Evolutionary conservation across 2,888 invertebrate species (phyloP), one percentile per base, ranked within the genome.

Genomic region (Cerceris rybyensis): DNA sequence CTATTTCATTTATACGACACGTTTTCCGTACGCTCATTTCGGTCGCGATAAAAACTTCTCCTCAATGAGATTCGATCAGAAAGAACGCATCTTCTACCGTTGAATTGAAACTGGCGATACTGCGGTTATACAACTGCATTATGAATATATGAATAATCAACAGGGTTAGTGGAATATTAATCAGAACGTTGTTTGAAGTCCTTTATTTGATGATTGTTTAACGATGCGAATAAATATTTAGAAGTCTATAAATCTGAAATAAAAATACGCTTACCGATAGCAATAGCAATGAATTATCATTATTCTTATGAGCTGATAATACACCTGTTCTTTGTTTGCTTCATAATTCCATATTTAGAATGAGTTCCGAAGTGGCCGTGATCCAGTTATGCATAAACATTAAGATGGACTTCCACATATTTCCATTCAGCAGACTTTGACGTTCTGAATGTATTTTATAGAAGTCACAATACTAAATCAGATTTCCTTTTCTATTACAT

Each of bases 131-230:
- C 17, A 68, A 54, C 76, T 42, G 49, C 16, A 58, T 68, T 59
- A 59, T 54, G 76, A 76, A 76, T 76, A 74, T 54, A 74, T 76
- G 75, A 76, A 76, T 76, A 64, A 63, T n/a, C 52, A 57, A 68
- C 63, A 64, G 11, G 49, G 7, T 28, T 54, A 28, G 14, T 17
- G 46, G 68, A 68, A 76, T 68, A 76, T 75, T 76, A 74, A 76
- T 74, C 49, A 16, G 75, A 74, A 64, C 76, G 58, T 59, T 68
- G 67, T 75, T 74, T 74, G 68, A 58, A 28, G 49, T 68, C 59
- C 64, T 54, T 64, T 74, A 68, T 76, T 75, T 74, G 63, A 64
- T 46, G 46, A 42, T 49, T 74, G 76, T 74, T 76, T 64, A 68
- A 74, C 54, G 64, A 74, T 46, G 16, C 16, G 9, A 5, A 14